Evolutionary conservation across 2,888 invertebrate genomes (phyloP), one percentile per base, ranked within the genome.

Genomic region (Limnephilus marmoratus): DNA sequence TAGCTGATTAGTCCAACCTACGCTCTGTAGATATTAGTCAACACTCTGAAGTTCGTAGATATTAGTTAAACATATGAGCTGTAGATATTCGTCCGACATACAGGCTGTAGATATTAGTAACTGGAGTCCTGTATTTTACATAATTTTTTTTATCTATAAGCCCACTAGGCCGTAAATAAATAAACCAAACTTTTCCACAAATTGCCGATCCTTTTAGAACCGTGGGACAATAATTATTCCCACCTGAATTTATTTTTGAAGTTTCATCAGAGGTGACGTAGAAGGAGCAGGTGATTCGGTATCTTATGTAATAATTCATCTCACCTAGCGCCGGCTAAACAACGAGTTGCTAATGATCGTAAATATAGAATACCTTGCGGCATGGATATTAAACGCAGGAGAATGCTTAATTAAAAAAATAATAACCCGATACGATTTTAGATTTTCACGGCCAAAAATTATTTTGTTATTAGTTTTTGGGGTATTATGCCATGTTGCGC

Each of bases 251-350:
- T 15, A 83, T 34, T 37, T 83, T 18, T n/a, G 29, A n/a, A 9
- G 37, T 89, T 89, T 81, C 88, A 80, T 80, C 68, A 89, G 24
- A 80, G n/a, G 29, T 89, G 87, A 87, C 87, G 87, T 31, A 29
- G 53, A 34, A 24, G 87, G 53, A 29, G 34, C 53, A 87, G 87
- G 87, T 87, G 87, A 87, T 89, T 87, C 5, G 80, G 80, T 18
- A 29, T 31, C 31, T 80, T 80, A 41, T 24, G 29, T 37, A 80
- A 89, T 89, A 80, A 81, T 15, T 87, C 34, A 37, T 89, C 41
- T 89, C 18, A 89, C 37, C 31, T 80, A 89, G 81, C 88, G 88
- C 41, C 81, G n/a, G 81, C 68, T 34, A 89, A 89, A 89, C 80
- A 88, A 31, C 34, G 34, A n/a, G 37, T 68, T 34, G 37, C 88